phyloP scores from a whole-genome alignment of 2,888 invertebrate species.

The Mythimna albipuncta region DNA sequence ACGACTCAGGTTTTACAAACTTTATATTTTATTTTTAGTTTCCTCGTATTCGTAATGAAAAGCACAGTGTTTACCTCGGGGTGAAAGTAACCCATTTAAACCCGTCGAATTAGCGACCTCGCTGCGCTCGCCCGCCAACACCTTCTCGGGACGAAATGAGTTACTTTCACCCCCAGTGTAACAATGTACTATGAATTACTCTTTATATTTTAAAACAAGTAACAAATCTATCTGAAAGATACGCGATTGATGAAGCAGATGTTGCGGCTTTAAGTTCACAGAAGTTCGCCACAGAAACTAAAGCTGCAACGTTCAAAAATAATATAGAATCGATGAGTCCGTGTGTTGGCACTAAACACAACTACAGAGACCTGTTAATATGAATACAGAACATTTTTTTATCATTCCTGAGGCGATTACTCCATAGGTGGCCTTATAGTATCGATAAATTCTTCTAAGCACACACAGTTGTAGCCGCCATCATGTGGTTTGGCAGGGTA shows the following conservation, averaged over 20 bases:
- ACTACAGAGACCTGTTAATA: not conserved
- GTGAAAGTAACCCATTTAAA: no score
- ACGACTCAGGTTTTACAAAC: no score
- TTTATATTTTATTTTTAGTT: no score
- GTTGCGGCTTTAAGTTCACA: not conserved
- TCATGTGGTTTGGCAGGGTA: constrained; percentile 6
- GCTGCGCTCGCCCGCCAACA: no score
- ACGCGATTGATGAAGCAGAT: not conserved
- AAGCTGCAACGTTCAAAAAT: not conserved
- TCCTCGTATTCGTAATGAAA: no score
- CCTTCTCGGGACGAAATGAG: no score
- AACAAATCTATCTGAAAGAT: not conserved
- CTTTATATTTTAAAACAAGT: not conserved
- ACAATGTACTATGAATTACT: not conserved
- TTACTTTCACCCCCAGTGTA: no score
- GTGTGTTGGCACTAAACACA: constrained; percentile 25
- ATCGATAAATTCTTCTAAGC: constrained; percentile 77
- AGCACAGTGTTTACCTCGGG: no score
- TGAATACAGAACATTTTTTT: not conserved
- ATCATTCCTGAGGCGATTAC: not conserved
- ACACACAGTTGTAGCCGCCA: constrained; percentile 65
- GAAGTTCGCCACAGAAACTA: not conserved
- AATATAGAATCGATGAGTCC: constrained; percentile 9
- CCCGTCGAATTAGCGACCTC: no score
- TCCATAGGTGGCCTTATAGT: constrained; percentile 77